Evolutionary conservation across 1,140 invertebrate genomes (phyloP).

Genomic region (Parapsyche elsis): DNA sequence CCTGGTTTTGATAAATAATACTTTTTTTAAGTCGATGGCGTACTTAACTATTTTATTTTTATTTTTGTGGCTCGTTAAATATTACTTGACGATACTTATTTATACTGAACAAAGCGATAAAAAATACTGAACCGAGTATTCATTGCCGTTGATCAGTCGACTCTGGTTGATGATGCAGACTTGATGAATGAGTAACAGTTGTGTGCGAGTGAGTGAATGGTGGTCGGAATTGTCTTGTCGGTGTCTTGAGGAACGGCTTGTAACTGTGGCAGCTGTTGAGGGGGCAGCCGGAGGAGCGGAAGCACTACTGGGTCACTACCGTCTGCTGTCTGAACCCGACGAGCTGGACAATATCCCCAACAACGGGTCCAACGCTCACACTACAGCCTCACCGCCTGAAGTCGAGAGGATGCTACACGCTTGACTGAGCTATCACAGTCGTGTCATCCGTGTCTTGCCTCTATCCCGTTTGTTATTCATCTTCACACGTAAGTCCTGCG

Average conservation of each 20-base stretch:
- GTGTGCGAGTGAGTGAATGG: constrained; percentile 6
- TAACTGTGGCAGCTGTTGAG: constrained; percentile 46
- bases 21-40: too few species aligned
- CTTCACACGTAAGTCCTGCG: constrained; percentile 42
- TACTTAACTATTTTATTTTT: too few species aligned
- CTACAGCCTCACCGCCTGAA: constrained; percentile 34
- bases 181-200: neutral
- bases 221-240: constrained; percentile 39
- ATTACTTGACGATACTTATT: too few species aligned
- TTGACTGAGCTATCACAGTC: constrained; percentile 52
- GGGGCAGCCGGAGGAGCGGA: constrained; percentile 58
- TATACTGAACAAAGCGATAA: too few species aligned
- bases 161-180: neutral
- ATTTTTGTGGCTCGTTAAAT: too few species aligned
- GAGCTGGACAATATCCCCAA: constrained; percentile 57
- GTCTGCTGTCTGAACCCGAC: constrained; percentile 62
- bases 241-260: constrained; percentile 43
- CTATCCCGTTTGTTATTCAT: constrained; percentile 47
- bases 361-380: neutral
- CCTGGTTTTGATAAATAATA: too few species aligned
- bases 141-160: too few species aligned
- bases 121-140: too few species aligned
- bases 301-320: constrained; percentile 64
- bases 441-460: constrained; percentile 54
- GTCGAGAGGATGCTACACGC: constrained; percentile 53